Evolutionary conservation across 2,888 invertebrate species (phyloP).

Genomic region (Blastobasis lacticolella): DNA sequence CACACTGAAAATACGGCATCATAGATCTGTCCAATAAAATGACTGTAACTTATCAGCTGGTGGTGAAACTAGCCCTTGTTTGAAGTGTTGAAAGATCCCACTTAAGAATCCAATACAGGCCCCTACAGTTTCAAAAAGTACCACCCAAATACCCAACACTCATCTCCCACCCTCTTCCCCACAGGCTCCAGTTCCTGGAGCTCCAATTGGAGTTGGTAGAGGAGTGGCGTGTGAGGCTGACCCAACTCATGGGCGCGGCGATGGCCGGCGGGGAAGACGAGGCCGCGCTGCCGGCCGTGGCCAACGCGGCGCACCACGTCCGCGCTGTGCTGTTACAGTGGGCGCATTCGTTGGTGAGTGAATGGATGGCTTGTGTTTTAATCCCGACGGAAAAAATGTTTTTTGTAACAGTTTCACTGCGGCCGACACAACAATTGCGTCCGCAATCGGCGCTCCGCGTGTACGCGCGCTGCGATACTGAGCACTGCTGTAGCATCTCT

Average conservation of each 20-base stretch:
- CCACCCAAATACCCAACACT: not conserved
- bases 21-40: too few species aligned
- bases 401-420: too few species aligned
- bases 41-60: too few species aligned
- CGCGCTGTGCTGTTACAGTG: slow-evolving; percentile 58
- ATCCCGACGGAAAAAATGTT: too few species aligned
- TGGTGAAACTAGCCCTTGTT: too few species aligned
- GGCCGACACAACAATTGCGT: too few species aligned
- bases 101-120: too few species aligned
- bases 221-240: slow-evolving; percentile 89
- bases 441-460: too few species aligned
- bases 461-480: too few species aligned
- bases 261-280: slow-evolving; percentile 22
- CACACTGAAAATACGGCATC: too few species aligned
- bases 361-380: too few species aligned
- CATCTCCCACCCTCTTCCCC: not conserved
- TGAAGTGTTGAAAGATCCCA: too few species aligned
- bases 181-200: slow-evolving; percentile 87
- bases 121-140: not conserved
- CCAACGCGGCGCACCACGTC: slow-evolving; percentile 62
- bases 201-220: slow-evolving; percentile 92
- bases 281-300: slow-evolving; percentile 54
- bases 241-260: slow-evolving; percentile 78
- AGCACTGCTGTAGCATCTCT: slow-evolving; percentile 2
- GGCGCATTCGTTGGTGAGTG: slow-evolving; percentile 58